These are phyloP conservation scores for Masnerella sp. DNA, from an alignment of 2,888 invertebrate genomes.

Conservation along the genomic window DNA sequence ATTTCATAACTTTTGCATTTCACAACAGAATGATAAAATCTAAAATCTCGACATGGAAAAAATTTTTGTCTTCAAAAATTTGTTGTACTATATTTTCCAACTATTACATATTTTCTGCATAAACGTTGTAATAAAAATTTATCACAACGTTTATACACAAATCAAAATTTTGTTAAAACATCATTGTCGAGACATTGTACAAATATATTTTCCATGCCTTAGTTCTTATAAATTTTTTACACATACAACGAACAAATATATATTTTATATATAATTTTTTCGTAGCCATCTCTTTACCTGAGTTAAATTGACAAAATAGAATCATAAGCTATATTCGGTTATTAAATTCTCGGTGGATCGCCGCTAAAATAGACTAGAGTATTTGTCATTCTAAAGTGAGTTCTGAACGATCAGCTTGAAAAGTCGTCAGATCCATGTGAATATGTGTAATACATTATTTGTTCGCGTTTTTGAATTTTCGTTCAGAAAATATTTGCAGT, in stretches of 20 bases:
- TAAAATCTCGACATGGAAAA: constrained; percentile 23
- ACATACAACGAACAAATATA: constrained; percentile 25
- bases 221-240: constrained; percentile 34
- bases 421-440: constrained; percentile 1
- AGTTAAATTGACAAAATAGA: constrained; percentile 45
- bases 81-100: no score
- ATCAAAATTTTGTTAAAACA: no score
- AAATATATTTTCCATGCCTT: no score
- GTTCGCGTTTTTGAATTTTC: no score
- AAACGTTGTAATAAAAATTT: no score
- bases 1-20: constrained; percentile 12
- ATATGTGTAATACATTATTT: no score
- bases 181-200: no score
- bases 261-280: constrained; percentile 11
- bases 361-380: constrained; percentile 40
- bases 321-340: constrained; percentile 37
- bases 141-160: no score
- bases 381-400: constrained; percentile 12
- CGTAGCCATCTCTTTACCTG: constrained; percentile 23
- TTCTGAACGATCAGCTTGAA: constrained; percentile 8
- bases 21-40: constrained; percentile 26
- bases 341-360: constrained; percentile 17
- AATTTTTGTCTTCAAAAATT: no score
- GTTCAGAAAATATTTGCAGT: constrained; percentile 10
- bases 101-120: no score